A percentile compares a stretch with the other conserved stretches of the same genome.
Conservation (phyloP, 2,113 vertebrate species). For the Dendrocopos noguchii region DNA sequence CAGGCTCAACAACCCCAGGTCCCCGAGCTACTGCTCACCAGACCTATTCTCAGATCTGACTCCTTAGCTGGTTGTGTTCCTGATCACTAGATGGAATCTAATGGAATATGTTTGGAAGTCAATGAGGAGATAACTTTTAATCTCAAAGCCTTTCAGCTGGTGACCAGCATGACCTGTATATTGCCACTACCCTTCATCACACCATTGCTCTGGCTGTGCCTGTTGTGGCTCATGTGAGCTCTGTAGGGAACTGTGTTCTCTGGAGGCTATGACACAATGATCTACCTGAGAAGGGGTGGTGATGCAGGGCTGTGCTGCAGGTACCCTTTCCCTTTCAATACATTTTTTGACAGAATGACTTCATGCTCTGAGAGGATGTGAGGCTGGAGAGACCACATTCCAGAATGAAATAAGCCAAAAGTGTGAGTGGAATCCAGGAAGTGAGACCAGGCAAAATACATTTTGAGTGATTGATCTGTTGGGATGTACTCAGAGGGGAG, state of each 20-base stretch:
- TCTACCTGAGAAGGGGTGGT: not conserved
- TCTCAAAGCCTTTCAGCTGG: not conserved
- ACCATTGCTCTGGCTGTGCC: not conserved
- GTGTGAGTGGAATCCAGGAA: constrained; percentile 14
- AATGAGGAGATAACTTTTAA: not conserved
- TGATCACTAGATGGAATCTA: not conserved
- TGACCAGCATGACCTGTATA: not conserved
- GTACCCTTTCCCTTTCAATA: not conserved
- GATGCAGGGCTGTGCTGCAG: not conserved
- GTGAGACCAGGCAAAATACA: not conserved
- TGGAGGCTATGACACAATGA: not conserved
- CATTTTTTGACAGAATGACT: not conserved
- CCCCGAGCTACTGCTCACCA: too few relatives aligned
- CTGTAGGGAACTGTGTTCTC: not conserved
- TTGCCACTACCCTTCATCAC: not conserved
- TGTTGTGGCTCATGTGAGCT: not conserved
- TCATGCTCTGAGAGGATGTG: not conserved
- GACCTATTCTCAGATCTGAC: too few relatives aligned
- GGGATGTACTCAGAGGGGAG: constrained; percentile 19
- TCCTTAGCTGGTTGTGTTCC: not conserved
- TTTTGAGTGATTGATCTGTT: not conserved
- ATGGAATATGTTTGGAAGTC: not conserved
- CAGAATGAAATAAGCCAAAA: constrained; percentile 3
- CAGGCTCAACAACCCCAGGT: too few relatives aligned
- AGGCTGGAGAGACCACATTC: constrained; percentile 22